Evolutionary conservation across 1,140 invertebrate genomes (phyloP).

Genomic region (Ericerus pela): DNA sequence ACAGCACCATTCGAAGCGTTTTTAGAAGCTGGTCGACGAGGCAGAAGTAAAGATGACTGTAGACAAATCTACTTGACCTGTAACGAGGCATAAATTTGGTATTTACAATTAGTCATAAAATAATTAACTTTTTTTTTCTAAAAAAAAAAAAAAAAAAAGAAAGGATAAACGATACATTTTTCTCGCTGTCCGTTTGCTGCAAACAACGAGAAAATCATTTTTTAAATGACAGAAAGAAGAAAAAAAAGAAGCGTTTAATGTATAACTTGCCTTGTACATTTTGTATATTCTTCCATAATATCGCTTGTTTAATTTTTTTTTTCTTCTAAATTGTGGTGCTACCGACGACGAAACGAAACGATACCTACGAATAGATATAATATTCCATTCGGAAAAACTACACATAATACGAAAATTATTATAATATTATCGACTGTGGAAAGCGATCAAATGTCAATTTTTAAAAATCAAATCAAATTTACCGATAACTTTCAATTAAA

Average conservation of each 20-base stretch:
- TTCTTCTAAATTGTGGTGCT: not conserved
- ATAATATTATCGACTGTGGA: no score
- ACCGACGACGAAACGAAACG: not conserved
- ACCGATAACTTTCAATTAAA: not conserved
- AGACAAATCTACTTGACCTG: slow-evolving; percentile 64
- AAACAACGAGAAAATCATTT: not conserved
- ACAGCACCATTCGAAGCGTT: slow-evolving; percentile 59
- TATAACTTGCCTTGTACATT: slow-evolving; percentile 7
- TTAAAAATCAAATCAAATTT: not conserved
- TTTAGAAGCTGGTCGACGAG: slow-evolving; percentile 58
- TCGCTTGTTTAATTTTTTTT: not conserved
- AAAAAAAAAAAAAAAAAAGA: not conserved
- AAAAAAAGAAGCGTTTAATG: no score
- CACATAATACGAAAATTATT: not conserved
- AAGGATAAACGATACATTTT: not conserved
- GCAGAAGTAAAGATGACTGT: slow-evolving; percentile 68
- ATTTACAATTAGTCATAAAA: not conserved
- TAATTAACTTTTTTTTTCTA: not conserved
- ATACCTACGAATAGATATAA: not conserved
- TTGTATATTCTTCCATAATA: slow-evolving; percentile 1
- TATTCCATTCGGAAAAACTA: not conserved
- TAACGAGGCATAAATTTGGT: slow-evolving; percentile 54
- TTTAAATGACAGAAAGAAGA: no score
- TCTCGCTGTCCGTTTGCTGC: not conserved
- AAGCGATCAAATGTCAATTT: not conserved